phyloP scores from a whole-genome alignment of 2,797 vertebrate species.

The Antennarius maculatus region DNA sequence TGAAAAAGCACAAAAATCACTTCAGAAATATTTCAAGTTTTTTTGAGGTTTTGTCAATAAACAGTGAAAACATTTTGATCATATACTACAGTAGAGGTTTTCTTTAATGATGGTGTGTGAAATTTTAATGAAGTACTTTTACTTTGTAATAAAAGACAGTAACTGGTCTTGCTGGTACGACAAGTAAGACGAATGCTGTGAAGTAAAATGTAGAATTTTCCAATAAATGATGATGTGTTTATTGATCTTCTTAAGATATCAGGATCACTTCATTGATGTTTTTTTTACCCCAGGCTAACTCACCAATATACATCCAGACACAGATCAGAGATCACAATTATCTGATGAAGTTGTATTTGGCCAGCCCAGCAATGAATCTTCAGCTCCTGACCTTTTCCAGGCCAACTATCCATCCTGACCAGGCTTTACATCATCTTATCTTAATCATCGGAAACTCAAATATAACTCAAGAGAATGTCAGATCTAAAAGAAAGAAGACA shows the following conservation, averaged over 20 bases:
- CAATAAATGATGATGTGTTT: not conserved
- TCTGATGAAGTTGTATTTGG: conserved; percentile 20
- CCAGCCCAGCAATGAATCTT: conserved; percentile 3
- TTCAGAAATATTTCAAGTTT: too few relatives aligned
- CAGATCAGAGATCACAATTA: not conserved
- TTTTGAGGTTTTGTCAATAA: too few relatives aligned
- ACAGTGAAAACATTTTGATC: too few relatives aligned
- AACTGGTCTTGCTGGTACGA: too few relatives aligned
- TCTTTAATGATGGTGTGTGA: not conserved
- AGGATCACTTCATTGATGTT: conserved; percentile 10
- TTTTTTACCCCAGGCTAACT: conserved; percentile 10
- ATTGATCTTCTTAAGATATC: not conserved
- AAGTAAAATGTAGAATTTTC: not conserved
- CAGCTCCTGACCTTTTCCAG: conserved; percentile 26
- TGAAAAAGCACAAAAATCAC: too few relatives aligned
- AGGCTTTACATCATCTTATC: not conserved
- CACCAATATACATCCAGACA: conserved; percentile 13
- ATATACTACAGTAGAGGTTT: not conserved
- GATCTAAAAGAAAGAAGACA: conserved; percentile 18
- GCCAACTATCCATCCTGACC: conserved; percentile 13
- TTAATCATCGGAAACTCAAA: conserved; percentile 28
- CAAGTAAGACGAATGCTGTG: too few relatives aligned
- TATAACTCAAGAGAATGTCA: conserved; percentile 47
- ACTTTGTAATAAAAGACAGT: not conserved
- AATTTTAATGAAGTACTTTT: not conserved